phyloP scores from a whole-genome alignment of 2,113 vertebrate genomes.

The Etheostoma spectabile region DNA sequence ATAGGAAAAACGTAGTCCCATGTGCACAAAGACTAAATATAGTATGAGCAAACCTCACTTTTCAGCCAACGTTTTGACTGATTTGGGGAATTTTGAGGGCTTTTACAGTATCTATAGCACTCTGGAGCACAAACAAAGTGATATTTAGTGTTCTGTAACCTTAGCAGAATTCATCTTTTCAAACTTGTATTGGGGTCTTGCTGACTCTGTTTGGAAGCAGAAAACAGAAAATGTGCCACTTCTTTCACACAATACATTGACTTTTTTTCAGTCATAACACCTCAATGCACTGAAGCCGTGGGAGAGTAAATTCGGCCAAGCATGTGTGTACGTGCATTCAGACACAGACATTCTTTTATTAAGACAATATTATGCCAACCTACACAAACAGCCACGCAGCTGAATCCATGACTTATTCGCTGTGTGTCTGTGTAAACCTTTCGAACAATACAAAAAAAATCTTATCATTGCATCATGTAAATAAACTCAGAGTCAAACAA shows the following conservation, averaged over 20 bases:
- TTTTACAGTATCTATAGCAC: not conserved
- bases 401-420: slow-evolving; percentile 20
- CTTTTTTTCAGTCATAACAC: slow-evolving; percentile 1
- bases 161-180: not conserved
- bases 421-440: slow-evolving; percentile 47
- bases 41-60: too few species aligned
- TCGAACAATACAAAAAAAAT: slow-evolving; percentile 68
- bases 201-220: not conserved
- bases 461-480: slow-evolving; percentile 69
- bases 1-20: too few species aligned
- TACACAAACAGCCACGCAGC: slow-evolving; percentile 28
- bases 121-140: not conserved
- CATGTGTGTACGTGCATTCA: slow-evolving; percentile 1
- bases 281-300: not conserved
- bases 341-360: slow-evolving; percentile 34
- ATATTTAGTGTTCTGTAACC: not conserved
- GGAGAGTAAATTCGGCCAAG: slow-evolving; percentile 14
- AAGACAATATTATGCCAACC: slow-evolving; percentile 45
- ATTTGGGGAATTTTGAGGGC: too few species aligned
- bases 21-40: too few species aligned
- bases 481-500: slow-evolving; percentile 66
- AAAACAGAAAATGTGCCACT: not conserved
- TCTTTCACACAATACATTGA: not conserved
- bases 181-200: not conserved
- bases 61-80: too few species aligned